phyloP scores from a whole-genome alignment of 2,888 invertebrate species.

The Drosophila mettleri region DNA sequence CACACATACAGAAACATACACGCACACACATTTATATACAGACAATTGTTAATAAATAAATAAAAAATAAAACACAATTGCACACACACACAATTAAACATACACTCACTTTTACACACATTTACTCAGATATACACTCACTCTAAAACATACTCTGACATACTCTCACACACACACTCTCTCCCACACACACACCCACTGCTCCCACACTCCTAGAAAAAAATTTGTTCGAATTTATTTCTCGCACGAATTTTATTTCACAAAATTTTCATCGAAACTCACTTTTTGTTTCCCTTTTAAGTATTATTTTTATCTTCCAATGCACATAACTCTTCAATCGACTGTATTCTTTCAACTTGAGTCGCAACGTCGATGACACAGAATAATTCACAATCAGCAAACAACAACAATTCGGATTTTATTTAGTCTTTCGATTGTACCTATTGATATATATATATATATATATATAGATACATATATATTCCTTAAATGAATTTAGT shows the following conservation, averaged over 20 bases:
- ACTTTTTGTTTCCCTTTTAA: conserved; percentile 32
- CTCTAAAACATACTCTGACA: too few relatives aligned
- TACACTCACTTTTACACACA: too few relatives aligned
- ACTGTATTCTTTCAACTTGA: conserved; percentile 1
- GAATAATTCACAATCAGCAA: conserved; percentile 39
- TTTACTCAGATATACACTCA: too few relatives aligned
- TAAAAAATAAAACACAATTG: too few relatives aligned
- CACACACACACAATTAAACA: conserved; percentile 1
- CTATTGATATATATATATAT: conserved; percentile 15
- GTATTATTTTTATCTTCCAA: conserved; percentile 43
- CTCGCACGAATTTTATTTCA: conserved; percentile 50
- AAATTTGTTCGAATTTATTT: conserved; percentile 61
- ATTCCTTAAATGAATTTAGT: conserved; percentile 61
- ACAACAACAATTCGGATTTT: conserved; percentile 37
- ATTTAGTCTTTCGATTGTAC: conserved; percentile 65
- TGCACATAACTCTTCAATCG: background rate
- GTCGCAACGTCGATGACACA: conserved; percentile 2
- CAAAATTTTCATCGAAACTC: conserved; percentile 12
- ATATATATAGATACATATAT: conserved; percentile 1
- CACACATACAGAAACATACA: conserved; percentile 3
- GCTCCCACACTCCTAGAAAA: conserved; percentile 2
- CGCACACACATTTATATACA: background rate
- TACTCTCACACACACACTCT: background rate
- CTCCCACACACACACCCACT: background rate
- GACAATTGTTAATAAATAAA: too few relatives aligned